Percentiles rank a stretch among this genome's conserved stretches.
These are phyloP conservation scores for Chrosomus eos DNA, from an alignment of 2,797 vertebrate genomes.

Conservation along the genomic window DNA sequence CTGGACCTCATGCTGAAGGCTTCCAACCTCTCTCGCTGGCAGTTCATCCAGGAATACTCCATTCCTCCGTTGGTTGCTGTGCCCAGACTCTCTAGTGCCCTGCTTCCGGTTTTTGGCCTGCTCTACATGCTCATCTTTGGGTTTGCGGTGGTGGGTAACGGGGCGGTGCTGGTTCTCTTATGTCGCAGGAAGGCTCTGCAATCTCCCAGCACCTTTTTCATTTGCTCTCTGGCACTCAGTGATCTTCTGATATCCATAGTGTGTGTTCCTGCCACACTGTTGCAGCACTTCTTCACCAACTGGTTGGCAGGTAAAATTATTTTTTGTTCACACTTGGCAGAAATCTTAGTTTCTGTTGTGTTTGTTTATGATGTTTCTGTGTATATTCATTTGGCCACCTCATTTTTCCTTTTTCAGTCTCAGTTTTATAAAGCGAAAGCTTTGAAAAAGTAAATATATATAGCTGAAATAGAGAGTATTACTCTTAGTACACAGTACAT, in stretches of 20 bases:
- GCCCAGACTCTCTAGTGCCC: constrained; percentile 55
- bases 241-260: constrained; percentile 65
- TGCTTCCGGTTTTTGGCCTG: constrained; percentile 59
- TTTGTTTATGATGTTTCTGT: neutral
- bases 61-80: constrained; percentile 61
- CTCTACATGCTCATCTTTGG: constrained; percentile 63
- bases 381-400: neutral
- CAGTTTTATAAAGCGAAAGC: neutral
- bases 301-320: constrained; percentile 62
- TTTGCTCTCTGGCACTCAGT: constrained; percentile 65
- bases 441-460: neutral
- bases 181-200: constrained; percentile 62
- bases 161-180: constrained; percentile 56
- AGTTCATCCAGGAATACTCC: constrained; percentile 64
- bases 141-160: constrained; percentile 61
- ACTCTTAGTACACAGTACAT: neutral
- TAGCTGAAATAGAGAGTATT: neutral
- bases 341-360: neutral
- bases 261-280: constrained; percentile 61
- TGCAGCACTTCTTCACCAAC: constrained; percentile 65
- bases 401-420: neutral
- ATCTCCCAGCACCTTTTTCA: constrained; percentile 64
- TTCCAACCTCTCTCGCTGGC: constrained; percentile 61
- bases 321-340: neutral
- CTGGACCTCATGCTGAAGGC: constrained; percentile 61